Conservation (phyloP, 2,888 invertebrate species). For the Anarsia innoxiella region DNA sequence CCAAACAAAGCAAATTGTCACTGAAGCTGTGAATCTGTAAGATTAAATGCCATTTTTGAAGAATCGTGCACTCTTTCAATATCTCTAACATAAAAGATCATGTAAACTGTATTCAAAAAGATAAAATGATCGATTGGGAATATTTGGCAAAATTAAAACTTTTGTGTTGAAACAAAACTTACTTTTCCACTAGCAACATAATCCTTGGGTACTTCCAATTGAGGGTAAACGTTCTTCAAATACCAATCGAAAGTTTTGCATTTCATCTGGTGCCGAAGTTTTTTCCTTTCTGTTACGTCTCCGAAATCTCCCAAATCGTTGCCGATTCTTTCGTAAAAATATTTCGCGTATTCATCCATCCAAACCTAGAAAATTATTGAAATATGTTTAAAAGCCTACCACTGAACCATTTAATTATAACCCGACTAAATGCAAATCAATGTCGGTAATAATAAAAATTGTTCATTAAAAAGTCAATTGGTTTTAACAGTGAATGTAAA, state of each 20-base stretch:
- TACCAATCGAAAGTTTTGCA: constrained; percentile 99
- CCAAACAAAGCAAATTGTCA: constrained; percentile 31
- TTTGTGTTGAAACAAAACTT: too few species aligned
- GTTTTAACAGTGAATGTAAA: too few species aligned
- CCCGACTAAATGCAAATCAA: too few species aligned
- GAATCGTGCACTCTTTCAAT: too few species aligned
- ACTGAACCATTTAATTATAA: too few species aligned
- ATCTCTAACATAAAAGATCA: too few species aligned
- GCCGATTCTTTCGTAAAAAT: constrained; percentile 97
- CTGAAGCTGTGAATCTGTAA: constrained; percentile 5
- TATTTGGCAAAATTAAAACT: too few species aligned
- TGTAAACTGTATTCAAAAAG: too few species aligned
- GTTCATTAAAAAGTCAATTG: too few species aligned
- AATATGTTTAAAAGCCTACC: neutral
- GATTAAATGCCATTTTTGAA: too few species aligned
- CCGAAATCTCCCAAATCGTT: constrained; percentile 93
- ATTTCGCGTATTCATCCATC: constrained; percentile 96
- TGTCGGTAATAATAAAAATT: too few species aligned
- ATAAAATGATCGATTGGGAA: too few species aligned
- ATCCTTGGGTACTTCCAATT: constrained; percentile 95
- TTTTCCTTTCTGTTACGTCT: constrained; percentile 85
- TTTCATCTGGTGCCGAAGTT: constrained; percentile 84
- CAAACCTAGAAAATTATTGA: constrained; percentile 77
- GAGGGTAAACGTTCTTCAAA: constrained; percentile 95
- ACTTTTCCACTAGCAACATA: constrained; percentile 97